Base-by-base conservation (phyloP, 1,140 invertebrate genomes). In the Dendrolimus kikuchii region DNA sequence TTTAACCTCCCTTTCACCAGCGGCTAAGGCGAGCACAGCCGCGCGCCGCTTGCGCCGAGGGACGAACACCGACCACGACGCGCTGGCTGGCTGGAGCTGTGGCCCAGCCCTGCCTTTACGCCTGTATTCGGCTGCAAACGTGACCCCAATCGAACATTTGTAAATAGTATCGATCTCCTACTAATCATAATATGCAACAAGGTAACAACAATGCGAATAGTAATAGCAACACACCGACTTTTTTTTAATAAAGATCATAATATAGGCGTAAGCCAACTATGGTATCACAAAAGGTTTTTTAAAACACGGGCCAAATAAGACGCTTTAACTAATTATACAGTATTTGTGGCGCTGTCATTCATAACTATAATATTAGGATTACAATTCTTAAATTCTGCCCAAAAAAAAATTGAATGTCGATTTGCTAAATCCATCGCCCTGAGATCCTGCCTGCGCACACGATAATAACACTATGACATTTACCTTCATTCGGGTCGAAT, bases 1-100 rank as follows among this genome's bases (percentile, higher is more conserved):
- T 71, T 80, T 81, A 81, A 70, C 74, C 78, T 82, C 66, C 81
- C 81, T 82, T 85, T 85, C 81, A 85, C 81, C 70, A 38, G 47
- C 47, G 47, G 38, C 23, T 37, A 49, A 7, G 64, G 60, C 61
- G 62, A 23, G 23, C 23, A 23, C 23, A 23, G 23, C 23, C 68
- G 51, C 58, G 62, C 67, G 64, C 63, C 63, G 49, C 55, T 55
- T 57, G 54, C 50, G 57, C 52, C 57, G 62, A 51, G 60, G 46
- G n/a, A 49, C 55, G 57, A 47, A 37, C 39, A 41, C 42, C 44
- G 55, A 60, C 51, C 68, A 70, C 67, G 64, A 68, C 73, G 66
- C 68, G 75, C 78, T 71, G 76, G 71, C 71, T 77, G 71, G 66
- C 67, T 70, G 58, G 64, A 23, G 23, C 23, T 23, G 23, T 23